Conservation (phyloP, 2,797 vertebrate genomes). For the Sebastes steindachneri region DNA sequence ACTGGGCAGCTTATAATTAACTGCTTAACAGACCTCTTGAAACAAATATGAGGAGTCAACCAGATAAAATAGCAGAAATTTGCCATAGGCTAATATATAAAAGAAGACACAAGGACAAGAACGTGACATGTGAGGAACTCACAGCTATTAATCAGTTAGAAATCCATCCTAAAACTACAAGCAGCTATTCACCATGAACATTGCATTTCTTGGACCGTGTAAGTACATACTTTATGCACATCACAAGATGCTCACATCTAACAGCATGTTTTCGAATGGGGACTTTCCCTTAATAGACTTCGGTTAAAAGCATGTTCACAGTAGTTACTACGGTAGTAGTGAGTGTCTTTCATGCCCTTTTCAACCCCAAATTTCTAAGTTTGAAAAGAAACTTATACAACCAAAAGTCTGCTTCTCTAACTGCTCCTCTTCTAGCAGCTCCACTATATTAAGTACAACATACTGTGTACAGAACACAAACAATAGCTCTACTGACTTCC, state of each 20-base stretch:
- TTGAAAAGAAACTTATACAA: background rate
- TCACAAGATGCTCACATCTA: background rate
- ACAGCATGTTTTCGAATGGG: background rate
- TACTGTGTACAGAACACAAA: slow-evolving; percentile 1
- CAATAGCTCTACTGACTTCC: background rate
- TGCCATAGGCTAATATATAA: background rate
- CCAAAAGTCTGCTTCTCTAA: background rate
- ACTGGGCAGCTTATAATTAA: background rate
- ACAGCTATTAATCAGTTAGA: background rate
- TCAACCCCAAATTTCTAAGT: background rate
- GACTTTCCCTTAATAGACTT: background rate
- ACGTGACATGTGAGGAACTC: background rate
- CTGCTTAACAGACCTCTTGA: background rate
- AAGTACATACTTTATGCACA: background rate
- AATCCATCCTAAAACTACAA: background rate
- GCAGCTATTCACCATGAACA: background rate
- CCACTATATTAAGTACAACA: background rate
- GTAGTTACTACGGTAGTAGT: background rate
- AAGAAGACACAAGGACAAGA: background rate
- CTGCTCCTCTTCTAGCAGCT: background rate
- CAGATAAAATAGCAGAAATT: background rate
- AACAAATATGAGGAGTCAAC: background rate
- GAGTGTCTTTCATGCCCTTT: background rate
- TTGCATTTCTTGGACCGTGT: background rate
- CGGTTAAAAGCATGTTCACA: background rate